Evolutionary conservation across 2,888 invertebrate species (phyloP), one percentile per base, ranked within the genome.

Genomic region (Drosophila prostipennis): DNA sequence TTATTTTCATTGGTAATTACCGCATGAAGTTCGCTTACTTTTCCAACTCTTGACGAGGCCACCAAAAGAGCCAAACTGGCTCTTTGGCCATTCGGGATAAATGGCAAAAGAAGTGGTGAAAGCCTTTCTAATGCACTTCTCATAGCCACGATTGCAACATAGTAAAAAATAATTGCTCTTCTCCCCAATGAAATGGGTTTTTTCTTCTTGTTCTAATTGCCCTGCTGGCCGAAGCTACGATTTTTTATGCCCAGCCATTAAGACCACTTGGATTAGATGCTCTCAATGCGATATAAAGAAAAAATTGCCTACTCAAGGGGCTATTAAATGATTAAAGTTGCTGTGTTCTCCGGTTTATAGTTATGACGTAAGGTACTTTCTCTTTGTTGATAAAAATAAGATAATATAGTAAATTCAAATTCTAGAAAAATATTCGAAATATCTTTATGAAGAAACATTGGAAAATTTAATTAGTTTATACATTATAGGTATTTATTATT

Each of bases 201-300:
- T 78, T 67, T 73, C 60, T 42, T 61, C 32, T 19, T 34, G 69
- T 79, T 77, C 80, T 77, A 77, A 77, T 80, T 85, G 76, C 73
- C 57, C 65, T 40, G 29, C 42, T 29, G 36, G 23, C 58, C 23
- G 42, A 45, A 13, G 6, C 14, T 23, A 13, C 10, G 64, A 45
- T 40, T 54, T 49, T 54, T 56, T 39, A 56, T 71, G 56, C 54
- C 48, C 45, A 43, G 78, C 71, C 77, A 79, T 79, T 79, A 85
- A 80, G 68, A 72, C 55, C 60, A 68, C 53, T 71, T 16, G 39
- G 40, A 39, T 51, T 54, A 37, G 45, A 32, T 37, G 53, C 60
- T 51, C 54, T 36, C 49, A 37, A 53, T 54, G 60, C 42, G 43
- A 26, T 48, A 29, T 53, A 14, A 39, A 64, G 43, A 39, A 53